Evolutionary conservation across 2,888 invertebrate species (phyloP).

Genomic region (Andricus quercusramuli): DNA sequence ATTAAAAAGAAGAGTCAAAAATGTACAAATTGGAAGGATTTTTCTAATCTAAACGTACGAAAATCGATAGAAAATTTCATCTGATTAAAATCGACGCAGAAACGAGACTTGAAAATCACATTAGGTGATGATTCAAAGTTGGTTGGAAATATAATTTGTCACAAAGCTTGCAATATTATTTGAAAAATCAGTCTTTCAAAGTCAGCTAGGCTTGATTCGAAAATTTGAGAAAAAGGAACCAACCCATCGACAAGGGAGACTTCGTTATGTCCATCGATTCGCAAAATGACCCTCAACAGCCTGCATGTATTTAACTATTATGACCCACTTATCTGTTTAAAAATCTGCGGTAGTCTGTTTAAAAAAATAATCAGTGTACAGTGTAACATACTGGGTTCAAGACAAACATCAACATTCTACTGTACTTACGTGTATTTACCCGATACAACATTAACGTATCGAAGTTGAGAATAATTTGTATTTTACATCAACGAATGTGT

Average conservation of each 20-base stretch:
- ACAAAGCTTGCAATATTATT: not conserved
- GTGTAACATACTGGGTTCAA: conserved; percentile 69
- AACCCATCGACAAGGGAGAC: conserved; percentile 23
- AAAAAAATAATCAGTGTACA: conserved; percentile 75
- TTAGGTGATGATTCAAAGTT: not conserved
- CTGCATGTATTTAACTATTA: conserved; percentile 70
- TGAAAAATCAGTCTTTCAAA: conserved; percentile 31
- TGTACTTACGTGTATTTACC: conserved; percentile 58
- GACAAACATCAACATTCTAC: conserved; percentile 72
- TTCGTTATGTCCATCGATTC: conserved; percentile 60
- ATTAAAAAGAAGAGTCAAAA: conserved; percentile 1
- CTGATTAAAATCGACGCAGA: not conserved
- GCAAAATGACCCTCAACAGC: conserved; percentile 69
- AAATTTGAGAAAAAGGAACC: conserved; percentile 28
- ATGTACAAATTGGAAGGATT: not conserved
- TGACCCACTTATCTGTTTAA: conserved; percentile 67
- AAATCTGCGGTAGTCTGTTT: conserved; percentile 68
- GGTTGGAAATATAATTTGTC: not conserved
- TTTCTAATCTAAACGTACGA: not conserved
- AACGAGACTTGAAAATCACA: not conserved
- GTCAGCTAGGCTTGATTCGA: conserved; percentile 11
- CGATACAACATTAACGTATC: conserved; percentile 64
- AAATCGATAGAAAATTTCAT: not conserved
- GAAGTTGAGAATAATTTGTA: conserved; percentile 55
- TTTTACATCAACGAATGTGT: conserved; percentile 51